Evolutionary conservation across 2,888 invertebrate genomes (phyloP).

Genomic region (Zygogramma bicolorata): DNA sequence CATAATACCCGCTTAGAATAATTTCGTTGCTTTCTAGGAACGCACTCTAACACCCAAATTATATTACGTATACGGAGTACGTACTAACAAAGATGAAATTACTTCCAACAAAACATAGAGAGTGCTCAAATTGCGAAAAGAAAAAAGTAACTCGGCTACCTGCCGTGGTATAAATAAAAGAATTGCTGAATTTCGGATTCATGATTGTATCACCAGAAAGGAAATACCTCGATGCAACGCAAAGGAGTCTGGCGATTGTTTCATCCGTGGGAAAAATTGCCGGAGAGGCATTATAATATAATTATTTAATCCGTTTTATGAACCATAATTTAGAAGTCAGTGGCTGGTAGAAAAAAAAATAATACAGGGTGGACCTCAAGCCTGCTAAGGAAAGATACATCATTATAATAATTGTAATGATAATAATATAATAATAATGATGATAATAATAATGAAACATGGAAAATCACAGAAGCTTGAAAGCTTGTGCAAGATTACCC

Average conservation of each 20-base stretch:
- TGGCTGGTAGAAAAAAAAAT: slow-evolving; percentile 11
- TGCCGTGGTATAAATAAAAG: slow-evolving; percentile 10
- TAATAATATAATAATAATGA: no score
- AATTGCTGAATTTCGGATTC: slow-evolving; percentile 11
- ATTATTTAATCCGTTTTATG: slow-evolving; percentile 21
- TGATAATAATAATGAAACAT: no score
- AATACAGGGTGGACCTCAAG: neutral
- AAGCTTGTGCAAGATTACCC: no score
- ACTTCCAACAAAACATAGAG: neutral
- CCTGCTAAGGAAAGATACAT: no score
- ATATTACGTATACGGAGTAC: neutral
- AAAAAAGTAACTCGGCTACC: slow-evolving; percentile 6
- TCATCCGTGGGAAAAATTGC: slow-evolving; percentile 29
- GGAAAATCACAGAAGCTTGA: no score
- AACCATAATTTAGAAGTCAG: slow-evolving; percentile 17
- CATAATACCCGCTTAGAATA: no score
- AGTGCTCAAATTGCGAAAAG: neutral
- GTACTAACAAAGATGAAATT: neutral
- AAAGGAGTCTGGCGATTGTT: slow-evolving; percentile 24
- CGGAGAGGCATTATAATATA: slow-evolving; percentile 24
- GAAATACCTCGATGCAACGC: slow-evolving; percentile 11
- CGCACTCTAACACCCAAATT: neutral
- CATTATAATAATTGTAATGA: no score
- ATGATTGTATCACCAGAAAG: slow-evolving; percentile 18
- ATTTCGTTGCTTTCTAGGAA: no score